These are phyloP conservation scores for Rhabdomys dilectus DNA, from an alignment of 2,113 vertebrate species.

Conservation along the genomic window DNA sequence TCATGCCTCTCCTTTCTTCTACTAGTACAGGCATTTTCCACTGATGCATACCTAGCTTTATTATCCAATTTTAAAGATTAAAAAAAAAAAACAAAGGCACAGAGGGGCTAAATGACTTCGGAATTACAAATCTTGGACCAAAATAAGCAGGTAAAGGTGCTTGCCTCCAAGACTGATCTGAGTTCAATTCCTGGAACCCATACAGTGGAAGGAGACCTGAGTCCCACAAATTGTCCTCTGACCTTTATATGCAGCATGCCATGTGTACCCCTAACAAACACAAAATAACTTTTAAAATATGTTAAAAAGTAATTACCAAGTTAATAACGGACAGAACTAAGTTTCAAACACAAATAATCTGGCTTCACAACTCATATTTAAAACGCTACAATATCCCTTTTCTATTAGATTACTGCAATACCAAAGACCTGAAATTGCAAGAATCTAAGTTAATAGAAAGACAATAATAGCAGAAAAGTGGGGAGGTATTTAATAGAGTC, in stretches of 20 bases:
- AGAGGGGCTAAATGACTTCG: slow-evolving; percentile 23
- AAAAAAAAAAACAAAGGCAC: background rate
- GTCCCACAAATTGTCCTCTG: background rate
- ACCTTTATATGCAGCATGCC: background rate
- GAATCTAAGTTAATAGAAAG: slow-evolving; percentile 21
- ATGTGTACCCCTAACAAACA: background rate
- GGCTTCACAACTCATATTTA: slow-evolving; percentile 37
- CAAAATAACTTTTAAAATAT: background rate
- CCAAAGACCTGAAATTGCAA: background rate
- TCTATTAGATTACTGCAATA: background rate
- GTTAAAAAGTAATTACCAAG: background rate
- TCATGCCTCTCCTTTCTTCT: background rate
- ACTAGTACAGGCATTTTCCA: background rate
- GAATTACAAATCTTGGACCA: background rate
- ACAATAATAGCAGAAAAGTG: slow-evolving; percentile 10
- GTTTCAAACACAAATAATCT: slow-evolving; percentile 35
- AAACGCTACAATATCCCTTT: slow-evolving; percentile 8
- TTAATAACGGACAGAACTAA: slow-evolving; percentile 39
- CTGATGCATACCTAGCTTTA: background rate
- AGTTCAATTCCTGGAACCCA: background rate
- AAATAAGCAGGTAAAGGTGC: too few relatives aligned
- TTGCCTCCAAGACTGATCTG: background rate
- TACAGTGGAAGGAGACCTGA: background rate
- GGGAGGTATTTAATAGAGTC: background rate
- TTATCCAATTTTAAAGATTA: slow-evolving; percentile 23